Base-by-base conservation (phyloP, 2,888 invertebrate genomes). In the Saturnia japonica region DNA sequence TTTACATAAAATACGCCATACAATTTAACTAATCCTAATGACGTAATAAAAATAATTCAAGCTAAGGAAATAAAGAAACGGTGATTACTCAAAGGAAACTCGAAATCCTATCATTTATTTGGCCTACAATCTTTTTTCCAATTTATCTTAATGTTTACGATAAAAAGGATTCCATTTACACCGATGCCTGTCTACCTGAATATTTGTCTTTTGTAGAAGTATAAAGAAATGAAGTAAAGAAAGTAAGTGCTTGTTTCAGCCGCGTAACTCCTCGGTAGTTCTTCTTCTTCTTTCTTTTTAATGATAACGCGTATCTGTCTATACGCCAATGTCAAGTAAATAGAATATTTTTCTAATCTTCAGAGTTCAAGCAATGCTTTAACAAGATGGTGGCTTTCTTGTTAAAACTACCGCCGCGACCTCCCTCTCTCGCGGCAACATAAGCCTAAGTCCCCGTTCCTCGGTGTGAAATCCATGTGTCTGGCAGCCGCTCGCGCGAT, bases 31-130 rank as follows among this genome's bases (percentile, higher is more conserved):
- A 85, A 87, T 86, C 85, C 81, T 81, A 82, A 87, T 84, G 84
- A 86, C 82, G 86, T 83, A 83, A 86, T 84, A 85, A 84, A 88
- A 84, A 85, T 85, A 82, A 87, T 80, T 78, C 80, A 73, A 71
- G 72, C 71, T 79, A 80, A 82, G 79, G 79, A 79, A 85, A 84
- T 81, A 83, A 83, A 78, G 81, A 76, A 75, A 74, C 77, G 83
- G 84, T 88, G 88, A 90, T 90, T 88, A 90, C 85, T 90, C 89
- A 90, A 89, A 90, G 88, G 83, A 84, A 84, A 82, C 76, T 80
- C 74, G 74, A 84, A 86, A 88, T 87, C 84, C 83, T 83, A 84
- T 85, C 83, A 87, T 88, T 85, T 84, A 82, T 82, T 79, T 77
- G 80, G 82, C 78, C 77, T 84, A 84, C 82, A 84, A 83, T 83